Percentiles rank a stretch among this genome's conserved stretches.
These are phyloP conservation scores for Antechinus flavipes DNA, from an alignment of 2,113 vertebrate species.

Conservation along the genomic window DNA sequence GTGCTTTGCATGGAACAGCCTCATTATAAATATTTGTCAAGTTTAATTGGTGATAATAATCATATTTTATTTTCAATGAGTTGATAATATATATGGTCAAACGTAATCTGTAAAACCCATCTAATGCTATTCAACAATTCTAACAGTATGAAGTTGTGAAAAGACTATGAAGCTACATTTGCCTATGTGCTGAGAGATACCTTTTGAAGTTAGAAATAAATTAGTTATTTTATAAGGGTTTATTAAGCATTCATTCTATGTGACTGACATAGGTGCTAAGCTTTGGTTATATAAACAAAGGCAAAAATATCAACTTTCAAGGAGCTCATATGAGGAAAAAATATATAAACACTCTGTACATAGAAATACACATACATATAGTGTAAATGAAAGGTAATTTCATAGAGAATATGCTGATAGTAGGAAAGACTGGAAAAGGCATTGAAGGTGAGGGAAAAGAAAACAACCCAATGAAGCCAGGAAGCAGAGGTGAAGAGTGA, in stretches of 20 bases:
- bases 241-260: background rate
- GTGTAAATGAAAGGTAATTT: background rate
- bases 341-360: background rate
- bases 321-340: background rate
- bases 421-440: background rate
- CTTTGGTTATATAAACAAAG: background rate
- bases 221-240: background rate
- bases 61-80: background rate
- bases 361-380: background rate
- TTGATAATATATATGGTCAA: slow-evolving; percentile 14
- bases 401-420: background rate
- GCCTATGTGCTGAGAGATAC: background rate
- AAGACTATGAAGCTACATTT: slow-evolving; percentile 16
- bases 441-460: background rate
- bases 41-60: slow-evolving; percentile 10
- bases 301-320: background rate
- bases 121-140: slow-evolving; percentile 9
- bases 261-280: no score
- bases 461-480: background rate
- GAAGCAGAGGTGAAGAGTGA: background rate
- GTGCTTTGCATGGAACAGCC: background rate
- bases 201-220: background rate
- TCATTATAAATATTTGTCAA: background rate
- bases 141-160: slow-evolving; percentile 14
- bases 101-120: slow-evolving; percentile 15